Base-by-base conservation (phyloP, 2,888 invertebrate genomes). In the Thymelicus acteon region DNA sequence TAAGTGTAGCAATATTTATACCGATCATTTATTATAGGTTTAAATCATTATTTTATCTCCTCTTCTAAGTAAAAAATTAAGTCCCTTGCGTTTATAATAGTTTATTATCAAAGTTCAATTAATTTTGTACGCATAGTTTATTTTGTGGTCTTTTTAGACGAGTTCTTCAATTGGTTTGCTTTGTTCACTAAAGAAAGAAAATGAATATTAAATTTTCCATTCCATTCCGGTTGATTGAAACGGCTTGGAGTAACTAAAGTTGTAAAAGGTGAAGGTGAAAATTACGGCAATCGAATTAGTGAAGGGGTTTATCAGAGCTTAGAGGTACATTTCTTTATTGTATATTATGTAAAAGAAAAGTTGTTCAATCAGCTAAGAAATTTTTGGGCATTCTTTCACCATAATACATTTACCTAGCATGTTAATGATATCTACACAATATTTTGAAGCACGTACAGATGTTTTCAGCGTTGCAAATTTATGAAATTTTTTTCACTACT, bases 121-220 rank as follows among this genome's bases (percentile, higher is more conserved):
- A 44, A 12, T 10, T 44, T 44, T 52, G n/a, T 52, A 52, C 12
- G 24, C 54, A 54, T 24, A 54, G 24, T 24, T 54, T 54, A 54
- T 54, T 24, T 54, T 10, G 24, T 12, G 54, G 54, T 54, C 24
- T 24, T 31, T 24, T 15, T 24, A 24, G 31, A 54, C 54, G 24
- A 24, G 10, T 24, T 19, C 54, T 54, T 24, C 54, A 24, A 54
- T 54, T 24, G 19, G 24, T 24, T 24, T 24, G 7, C 54, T 54
- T 54, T 54, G 24, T 54, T 54, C 54, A 24, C 54, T 54, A 24
- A 54, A 54, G 15, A 24, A 54, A 54, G 15, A 54, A 54, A 54
- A 0, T 54, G 54, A 24, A 54, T 54, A 54, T 54, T 54, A 24
- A 54, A 24, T 54, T 54, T 54, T 24, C 54, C 19, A 54, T 54